Conservation (phyloP, 2,113 vertebrate species). For the Myxocyprinus asiaticus region DNA sequence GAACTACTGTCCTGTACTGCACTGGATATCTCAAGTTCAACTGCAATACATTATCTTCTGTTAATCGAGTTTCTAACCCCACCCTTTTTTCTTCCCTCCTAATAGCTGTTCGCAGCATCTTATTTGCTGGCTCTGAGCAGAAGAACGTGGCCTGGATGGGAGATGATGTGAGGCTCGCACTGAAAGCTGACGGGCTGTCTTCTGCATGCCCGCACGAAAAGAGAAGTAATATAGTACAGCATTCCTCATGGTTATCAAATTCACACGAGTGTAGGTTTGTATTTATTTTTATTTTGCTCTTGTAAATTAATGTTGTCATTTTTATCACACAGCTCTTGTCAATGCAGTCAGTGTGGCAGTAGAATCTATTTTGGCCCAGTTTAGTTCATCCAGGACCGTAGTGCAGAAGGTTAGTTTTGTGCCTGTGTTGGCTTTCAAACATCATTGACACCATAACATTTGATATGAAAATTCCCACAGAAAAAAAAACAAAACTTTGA, state of each 20-base stretch:
- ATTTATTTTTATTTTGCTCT: background rate
- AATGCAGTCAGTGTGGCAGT: slow-evolving; percentile 84
- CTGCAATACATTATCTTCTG: slow-evolving; percentile 1
- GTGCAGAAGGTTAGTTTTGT: slow-evolving; percentile 88
- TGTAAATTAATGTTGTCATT: background rate
- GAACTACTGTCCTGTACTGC: background rate
- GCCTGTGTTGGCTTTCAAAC: background rate
- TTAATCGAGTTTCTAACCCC: slow-evolving; percentile 14
- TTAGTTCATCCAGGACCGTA: slow-evolving; percentile 84
- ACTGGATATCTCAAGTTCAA: background rate
- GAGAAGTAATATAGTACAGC: slow-evolving; percentile 73
- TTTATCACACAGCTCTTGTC: slow-evolving; percentile 80
- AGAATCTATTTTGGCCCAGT: slow-evolving; percentile 90
- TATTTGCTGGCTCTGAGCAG: slow-evolving; percentile 76
- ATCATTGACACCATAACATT: background rate
- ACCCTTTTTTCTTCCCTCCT: slow-evolving; percentile 53
- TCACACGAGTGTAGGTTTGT: background rate
- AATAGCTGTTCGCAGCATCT: slow-evolving; percentile 79
- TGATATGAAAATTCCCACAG: background rate
- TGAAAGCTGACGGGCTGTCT: slow-evolving; percentile 65
- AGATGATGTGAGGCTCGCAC: slow-evolving; percentile 63
- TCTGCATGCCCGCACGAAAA: slow-evolving; percentile 80
- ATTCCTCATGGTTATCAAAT: background rate
- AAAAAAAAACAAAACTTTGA: background rate
- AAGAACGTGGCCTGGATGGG: slow-evolving; percentile 75